phyloP scores from a whole-genome alignment of 1,140 invertebrate species.

The Aphis craccivora region DNA sequence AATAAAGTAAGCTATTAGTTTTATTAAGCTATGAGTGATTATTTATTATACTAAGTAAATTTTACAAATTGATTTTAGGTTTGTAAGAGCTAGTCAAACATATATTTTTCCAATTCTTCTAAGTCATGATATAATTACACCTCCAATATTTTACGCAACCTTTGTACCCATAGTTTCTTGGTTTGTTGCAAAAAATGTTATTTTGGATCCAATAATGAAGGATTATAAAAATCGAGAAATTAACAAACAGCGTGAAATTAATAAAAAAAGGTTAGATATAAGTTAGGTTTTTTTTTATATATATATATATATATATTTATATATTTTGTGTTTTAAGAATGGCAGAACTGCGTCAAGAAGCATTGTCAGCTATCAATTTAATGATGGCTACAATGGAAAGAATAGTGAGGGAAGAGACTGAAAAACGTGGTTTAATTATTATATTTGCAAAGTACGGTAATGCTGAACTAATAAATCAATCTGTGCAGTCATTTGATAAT shows the following conservation, averaged over 20 bases:
- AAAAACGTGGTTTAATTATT: conserved; percentile 84
- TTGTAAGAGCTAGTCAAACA: conserved; percentile 85
- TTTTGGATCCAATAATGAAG: conserved; percentile 85
- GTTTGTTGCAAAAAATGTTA: conserved; percentile 81
- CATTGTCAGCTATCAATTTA: conserved; percentile 82
- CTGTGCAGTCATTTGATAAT: conserved; percentile 18
- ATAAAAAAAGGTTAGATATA: conserved; percentile 70
- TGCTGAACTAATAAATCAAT: conserved; percentile 59
- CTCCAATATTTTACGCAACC: conserved; percentile 92
- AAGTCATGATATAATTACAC: conserved; percentile 87
- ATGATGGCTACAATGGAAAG: conserved; percentile 85
- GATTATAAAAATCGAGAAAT: conserved; percentile 79
- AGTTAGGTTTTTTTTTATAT: not conserved
- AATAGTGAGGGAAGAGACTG: conserved; percentile 78
- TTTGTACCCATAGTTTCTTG: conserved; percentile 83
- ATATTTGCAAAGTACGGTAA: conserved; percentile 82
- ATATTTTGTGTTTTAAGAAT: conserved; percentile 67
- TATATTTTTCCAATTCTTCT: conserved; percentile 90
- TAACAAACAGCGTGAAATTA: conserved; percentile 76
- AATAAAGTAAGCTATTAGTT: conserved; percentile 74
- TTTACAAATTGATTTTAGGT: conserved; percentile 67
- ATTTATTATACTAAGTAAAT: not conserved
- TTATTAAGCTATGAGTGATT: not conserved
- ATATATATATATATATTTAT: not conserved
- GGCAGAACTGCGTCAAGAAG: conserved; percentile 81